A percentile compares a stretch with the other conserved stretches of the same genome.
Conservation (phyloP, 2,797 vertebrate genomes). For the Lepus oiostolus region DNA sequence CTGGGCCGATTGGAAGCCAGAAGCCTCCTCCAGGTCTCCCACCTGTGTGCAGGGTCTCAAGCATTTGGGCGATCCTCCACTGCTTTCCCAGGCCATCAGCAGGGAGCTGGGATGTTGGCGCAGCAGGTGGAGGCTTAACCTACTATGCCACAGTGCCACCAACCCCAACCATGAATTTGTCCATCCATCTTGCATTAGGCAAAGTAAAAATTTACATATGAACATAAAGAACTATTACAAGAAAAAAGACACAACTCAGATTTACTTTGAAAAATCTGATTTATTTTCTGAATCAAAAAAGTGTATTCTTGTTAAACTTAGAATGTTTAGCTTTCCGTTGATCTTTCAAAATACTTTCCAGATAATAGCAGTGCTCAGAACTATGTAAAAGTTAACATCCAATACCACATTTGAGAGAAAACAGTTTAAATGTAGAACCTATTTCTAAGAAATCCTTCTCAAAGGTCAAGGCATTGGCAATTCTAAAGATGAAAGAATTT, state of each 20-base stretch:
- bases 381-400: slow-evolving; percentile 84
- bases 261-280: slow-evolving; percentile 87
- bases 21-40: no score
- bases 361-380: slow-evolving; percentile 86
- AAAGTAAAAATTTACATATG: slow-evolving; percentile 77
- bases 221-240: slow-evolving; percentile 76
- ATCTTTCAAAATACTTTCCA: slow-evolving; percentile 82
- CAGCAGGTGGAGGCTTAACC: no score
- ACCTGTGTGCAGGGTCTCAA: no score
- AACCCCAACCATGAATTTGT: not conserved
- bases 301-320: slow-evolving; percentile 83
- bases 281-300: slow-evolving; percentile 89
- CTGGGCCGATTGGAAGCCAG: no score
- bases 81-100: no score
- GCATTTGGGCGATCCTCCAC: no score
- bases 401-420: slow-evolving; percentile 84
- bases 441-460: slow-evolving; percentile 80
- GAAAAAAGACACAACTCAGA: slow-evolving; percentile 83
- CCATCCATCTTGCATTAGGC: slow-evolving; percentile 43
- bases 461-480: slow-evolving; percentile 82
- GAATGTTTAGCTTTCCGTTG: slow-evolving; percentile 86
- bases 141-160: no score
- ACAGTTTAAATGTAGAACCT: slow-evolving; percentile 83
- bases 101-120: no score
- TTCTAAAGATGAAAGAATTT: slow-evolving; percentile 81